A percentile compares a stretch with the other conserved stretches of the same genome.
These are phyloP conservation scores for Stichopus horrens DNA, from an alignment of 53 echinoderm and acorn worm species.

Conservation along the genomic window DNA sequence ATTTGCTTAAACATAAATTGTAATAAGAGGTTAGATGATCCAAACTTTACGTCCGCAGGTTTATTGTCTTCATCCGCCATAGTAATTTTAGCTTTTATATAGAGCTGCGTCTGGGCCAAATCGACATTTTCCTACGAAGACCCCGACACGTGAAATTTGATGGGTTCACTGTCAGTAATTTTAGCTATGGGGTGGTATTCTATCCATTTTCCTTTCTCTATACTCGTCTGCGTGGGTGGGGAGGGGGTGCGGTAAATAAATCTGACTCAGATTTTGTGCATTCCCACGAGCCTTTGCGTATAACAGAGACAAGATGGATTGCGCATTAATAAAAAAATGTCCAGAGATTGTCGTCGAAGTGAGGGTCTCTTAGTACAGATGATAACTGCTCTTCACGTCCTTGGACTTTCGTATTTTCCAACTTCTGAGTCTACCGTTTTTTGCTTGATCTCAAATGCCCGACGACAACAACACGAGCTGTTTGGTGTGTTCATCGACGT, in stretches of 20 bases:
- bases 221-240: slow-evolving; percentile 52
- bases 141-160: slow-evolving; percentile 54
- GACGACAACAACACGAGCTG: slow-evolving; percentile 27
- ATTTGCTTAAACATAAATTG: slow-evolving; percentile 54
- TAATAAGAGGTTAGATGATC: slow-evolving; percentile 52
- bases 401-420: slow-evolving; percentile 19
- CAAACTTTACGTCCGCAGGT: slow-evolving; percentile 31
- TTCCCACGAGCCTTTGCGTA: slow-evolving; percentile 66
- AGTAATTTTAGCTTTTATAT: slow-evolving; percentile 44
- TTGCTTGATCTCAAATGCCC: neutral
- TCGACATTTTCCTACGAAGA: slow-evolving; percentile 49
- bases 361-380: neutral
- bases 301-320: slow-evolving; percentile 55
- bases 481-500: neutral
- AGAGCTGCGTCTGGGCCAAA: slow-evolving; percentile 50
- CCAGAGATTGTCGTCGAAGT: slow-evolving; percentile 18
- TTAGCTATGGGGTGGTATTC: slow-evolving; percentile 59
- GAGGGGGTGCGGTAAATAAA: slow-evolving; percentile 56
- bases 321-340: neutral
- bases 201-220: slow-evolving; percentile 40
- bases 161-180: slow-evolving; percentile 35
- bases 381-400: neutral
- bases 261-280: slow-evolving; percentile 66
- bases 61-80: slow-evolving; percentile 50
- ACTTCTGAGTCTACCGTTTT: neutral